Evolutionary conservation across 2,113 vertebrate genomes (phyloP).

Genomic region (Thomomys bottae): DNA sequence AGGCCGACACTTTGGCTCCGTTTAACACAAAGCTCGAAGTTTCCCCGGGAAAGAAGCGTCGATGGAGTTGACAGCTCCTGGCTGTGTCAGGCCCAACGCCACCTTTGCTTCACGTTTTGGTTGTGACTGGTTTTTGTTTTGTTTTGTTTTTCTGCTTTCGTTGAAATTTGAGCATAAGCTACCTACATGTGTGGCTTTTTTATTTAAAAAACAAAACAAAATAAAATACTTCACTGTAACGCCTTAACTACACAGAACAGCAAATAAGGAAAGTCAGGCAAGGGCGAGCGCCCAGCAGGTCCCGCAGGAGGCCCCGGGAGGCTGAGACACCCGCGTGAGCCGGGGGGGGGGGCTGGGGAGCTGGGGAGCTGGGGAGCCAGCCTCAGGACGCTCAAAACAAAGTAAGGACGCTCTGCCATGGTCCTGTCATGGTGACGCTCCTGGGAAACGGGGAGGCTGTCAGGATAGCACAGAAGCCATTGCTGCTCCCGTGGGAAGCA

Average conservation of each 20-base stretch:
- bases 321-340: rapidly evolving
- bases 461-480: neutral
- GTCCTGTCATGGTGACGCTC: too few relatives aligned
- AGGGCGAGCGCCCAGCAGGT: rapidly evolving
- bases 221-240: neutral
- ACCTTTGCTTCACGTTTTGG: neutral
- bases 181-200: neutral
- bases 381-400: neutral
- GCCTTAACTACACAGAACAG: neutral
- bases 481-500: rapidly evolving
- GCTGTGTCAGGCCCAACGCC: neutral
- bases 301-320: too few relatives aligned
- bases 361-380: too few relatives aligned
- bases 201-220: too few relatives aligned
- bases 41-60: neutral
- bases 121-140: constrained; percentile 5
- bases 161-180: neutral
- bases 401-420: neutral
- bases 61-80: neutral
- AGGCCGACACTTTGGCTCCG: neutral
- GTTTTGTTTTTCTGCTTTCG: neutral
- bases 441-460: neutral
- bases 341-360: too few relatives aligned
- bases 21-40: constrained; percentile 19
- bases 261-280: neutral